phyloP scores from a whole-genome alignment of 2,888 invertebrate genomes.

The Hymenopus coronatus region DNA sequence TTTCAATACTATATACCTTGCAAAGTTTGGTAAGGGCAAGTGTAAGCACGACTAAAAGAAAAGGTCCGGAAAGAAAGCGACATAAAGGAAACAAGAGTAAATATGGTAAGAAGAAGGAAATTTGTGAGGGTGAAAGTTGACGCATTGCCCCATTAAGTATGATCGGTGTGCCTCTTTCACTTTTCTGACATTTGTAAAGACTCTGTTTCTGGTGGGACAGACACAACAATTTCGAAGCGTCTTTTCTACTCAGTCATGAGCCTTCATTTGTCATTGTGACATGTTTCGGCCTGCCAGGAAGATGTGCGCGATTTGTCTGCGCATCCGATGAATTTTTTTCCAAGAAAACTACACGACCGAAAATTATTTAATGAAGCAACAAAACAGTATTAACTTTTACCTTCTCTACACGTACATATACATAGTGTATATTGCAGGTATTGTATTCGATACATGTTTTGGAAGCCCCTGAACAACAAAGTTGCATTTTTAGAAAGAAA shows the following conservation, averaged over 20 bases:
- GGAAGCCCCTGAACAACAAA: no score
- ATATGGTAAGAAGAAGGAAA: not conserved
- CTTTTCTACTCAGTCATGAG: slow-evolving; percentile 7
- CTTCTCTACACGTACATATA: no score
- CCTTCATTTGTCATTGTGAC: slow-evolving; percentile 22
- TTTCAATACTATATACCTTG: no score
- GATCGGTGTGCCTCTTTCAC: slow-evolving; percentile 12
- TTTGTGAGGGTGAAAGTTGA: not conserved
- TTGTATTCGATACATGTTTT: no score
- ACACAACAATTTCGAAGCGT: slow-evolving; percentile 10
- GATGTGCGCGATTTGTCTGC: not conserved
- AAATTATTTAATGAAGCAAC: not conserved
- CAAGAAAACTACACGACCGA: no score
- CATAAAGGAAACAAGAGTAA: not conserved
- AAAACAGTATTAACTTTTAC: no score
- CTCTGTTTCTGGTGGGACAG: not conserved
- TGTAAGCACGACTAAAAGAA: not conserved
- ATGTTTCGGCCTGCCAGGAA: not conserved
- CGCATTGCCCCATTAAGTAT: slow-evolving; percentile 6
- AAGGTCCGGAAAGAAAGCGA: not conserved
- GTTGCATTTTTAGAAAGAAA: no score
- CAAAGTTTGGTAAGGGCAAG: no score
- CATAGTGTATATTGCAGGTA: no score
- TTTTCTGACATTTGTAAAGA: slow-evolving; percentile 11
- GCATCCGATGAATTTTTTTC: not conserved